phyloP scores from a whole-genome alignment of 2,888 invertebrate species.

The Hyposoter dolosus region DNA sequence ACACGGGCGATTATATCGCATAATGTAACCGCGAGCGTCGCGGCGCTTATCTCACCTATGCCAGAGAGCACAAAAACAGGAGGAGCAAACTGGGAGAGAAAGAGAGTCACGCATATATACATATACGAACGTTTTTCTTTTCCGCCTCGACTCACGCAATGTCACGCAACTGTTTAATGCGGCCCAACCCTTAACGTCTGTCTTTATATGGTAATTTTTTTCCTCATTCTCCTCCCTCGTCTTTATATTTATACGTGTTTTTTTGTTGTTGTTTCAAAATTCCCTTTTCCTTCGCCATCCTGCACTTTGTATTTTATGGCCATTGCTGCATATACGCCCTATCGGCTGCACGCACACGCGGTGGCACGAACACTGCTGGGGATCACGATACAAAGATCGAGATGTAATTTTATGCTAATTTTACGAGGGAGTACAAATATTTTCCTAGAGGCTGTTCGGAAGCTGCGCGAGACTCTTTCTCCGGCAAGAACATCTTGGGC shows the following conservation, averaged over 20 bases:
- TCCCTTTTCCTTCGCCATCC: not conserved
- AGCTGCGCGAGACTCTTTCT: not conserved
- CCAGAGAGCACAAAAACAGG: conserved; percentile 61
- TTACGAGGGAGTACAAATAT: not conserved
- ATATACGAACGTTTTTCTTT: conserved; percentile 27
- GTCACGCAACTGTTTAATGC: conserved; percentile 65
- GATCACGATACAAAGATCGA: conserved; percentile 12
- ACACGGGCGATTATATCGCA: conserved; percentile 61
- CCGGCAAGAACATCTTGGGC: not conserved
- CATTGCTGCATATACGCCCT: conserved; percentile 27
- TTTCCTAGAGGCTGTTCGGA: not conserved
- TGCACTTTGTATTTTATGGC: conserved; percentile 34
- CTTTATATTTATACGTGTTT: conserved; percentile 27
- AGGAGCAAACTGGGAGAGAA: conserved; percentile 28
- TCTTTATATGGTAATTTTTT: conserved; percentile 51
- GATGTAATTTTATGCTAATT: not conserved
- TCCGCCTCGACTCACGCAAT: conserved; percentile 56
- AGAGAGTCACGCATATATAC: not conserved
- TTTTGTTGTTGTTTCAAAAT: conserved; percentile 9
- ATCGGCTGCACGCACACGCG: conserved; percentile 43
- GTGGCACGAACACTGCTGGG: conserved; percentile 25
- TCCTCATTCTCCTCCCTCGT: conserved; percentile 3
- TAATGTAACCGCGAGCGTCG: conserved; percentile 62
- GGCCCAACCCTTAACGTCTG: conserved; percentile 51
- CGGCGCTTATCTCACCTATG: conserved; percentile 66